phyloP scores from a whole-genome alignment of 2,888 invertebrate species.

The Dolichopus griseipennis region DNA sequence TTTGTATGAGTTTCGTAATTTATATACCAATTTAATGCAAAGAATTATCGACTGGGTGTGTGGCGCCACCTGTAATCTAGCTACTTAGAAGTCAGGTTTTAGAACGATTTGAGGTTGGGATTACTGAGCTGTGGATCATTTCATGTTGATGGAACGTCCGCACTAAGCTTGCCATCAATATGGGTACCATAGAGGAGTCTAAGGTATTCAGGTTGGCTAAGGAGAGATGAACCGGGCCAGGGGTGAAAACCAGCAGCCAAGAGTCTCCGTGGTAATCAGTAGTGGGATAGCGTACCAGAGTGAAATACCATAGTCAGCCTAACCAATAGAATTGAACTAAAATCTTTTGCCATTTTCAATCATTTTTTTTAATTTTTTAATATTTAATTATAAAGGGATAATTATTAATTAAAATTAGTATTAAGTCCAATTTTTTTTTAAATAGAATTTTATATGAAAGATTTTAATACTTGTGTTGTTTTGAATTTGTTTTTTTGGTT shows the following conservation, averaged over 20 bases:
- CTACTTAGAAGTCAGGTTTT: constrained; percentile 85
- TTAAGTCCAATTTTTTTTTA: too few species aligned
- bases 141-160: constrained; percentile 86
- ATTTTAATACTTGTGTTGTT: too few species aligned
- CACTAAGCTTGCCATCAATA: constrained; percentile 97
- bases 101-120: constrained; percentile 91
- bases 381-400: too few species aligned
- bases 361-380: too few species aligned
- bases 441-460: too few species aligned
- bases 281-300: constrained; percentile 98
- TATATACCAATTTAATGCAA: background rate
- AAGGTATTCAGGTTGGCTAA: constrained; percentile 82
- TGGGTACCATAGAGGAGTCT: constrained; percentile 81
- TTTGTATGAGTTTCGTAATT: too few species aligned
- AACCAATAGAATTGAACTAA: constrained; percentile 68
- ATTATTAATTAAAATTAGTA: too few species aligned
- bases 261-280: constrained; percentile 98
- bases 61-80: constrained; percentile 98
- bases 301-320: constrained; percentile 81
- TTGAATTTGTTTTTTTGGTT: background rate
- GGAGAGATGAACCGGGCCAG: constrained; percentile 98
- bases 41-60: constrained; percentile 65
- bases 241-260: constrained; percentile 99
- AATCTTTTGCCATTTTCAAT: constrained; percentile 51
- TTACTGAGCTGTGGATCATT: constrained; percentile 49